Evolutionary conservation across 2,113 vertebrate species (phyloP).

Genomic region (Delphinapterus leucas): DNA sequence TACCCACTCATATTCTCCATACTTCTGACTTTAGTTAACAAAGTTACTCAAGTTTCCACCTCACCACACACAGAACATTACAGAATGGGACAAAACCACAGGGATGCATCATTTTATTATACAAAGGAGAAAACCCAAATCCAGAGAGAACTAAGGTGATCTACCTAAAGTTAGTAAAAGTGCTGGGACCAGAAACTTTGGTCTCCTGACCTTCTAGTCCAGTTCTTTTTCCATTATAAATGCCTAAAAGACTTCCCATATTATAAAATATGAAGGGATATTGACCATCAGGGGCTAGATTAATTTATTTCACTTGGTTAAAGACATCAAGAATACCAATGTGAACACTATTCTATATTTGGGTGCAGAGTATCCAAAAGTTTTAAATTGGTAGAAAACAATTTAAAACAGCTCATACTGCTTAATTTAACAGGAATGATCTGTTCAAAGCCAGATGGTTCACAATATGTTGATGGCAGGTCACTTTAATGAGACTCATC

Average conservation of each 20-base stretch:
- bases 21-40: background rate
- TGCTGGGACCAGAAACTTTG: background rate
- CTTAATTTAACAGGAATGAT: background rate
- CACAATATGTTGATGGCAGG: background rate
- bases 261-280: background rate
- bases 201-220: background rate
- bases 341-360: constrained; percentile 11
- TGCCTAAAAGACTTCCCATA: background rate
- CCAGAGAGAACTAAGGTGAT: background rate
- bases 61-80: background rate
- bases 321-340: background rate
- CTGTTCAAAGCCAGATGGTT: constrained; percentile 1
- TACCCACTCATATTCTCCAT: background rate
- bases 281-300: background rate
- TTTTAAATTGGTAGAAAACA: constrained; percentile 8
- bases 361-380: background rate
- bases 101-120: background rate
- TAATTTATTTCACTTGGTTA: constrained; percentile 53
- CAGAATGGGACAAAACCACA: background rate
- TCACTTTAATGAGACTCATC: background rate
- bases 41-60: background rate
- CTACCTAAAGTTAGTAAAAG: background rate
- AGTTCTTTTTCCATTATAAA: background rate
- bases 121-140: background rate
- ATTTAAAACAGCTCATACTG: background rate